Conservation (phyloP, 2,113 vertebrate species). For the Casuarius casuarius region DNA sequence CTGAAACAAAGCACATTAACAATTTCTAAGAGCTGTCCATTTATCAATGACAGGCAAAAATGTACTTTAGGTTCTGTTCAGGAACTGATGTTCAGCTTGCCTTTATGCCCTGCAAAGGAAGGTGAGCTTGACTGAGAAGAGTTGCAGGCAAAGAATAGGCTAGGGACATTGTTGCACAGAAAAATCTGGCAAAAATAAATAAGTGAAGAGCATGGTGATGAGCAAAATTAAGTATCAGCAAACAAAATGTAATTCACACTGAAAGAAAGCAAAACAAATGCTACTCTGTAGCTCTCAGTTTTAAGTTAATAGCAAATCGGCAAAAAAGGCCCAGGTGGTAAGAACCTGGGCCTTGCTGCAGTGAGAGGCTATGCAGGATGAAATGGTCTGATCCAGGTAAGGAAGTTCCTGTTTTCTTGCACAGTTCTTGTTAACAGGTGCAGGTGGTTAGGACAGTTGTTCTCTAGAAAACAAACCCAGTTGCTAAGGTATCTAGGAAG, state of each 20-base stretch:
- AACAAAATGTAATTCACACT: neutral
- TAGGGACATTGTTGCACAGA: neutral
- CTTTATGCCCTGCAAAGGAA: neutral
- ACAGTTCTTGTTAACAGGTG: neutral
- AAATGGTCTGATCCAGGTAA: neutral
- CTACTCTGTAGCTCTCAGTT: neutral
- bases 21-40: too few relatives aligned
- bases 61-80: fast-evolving
- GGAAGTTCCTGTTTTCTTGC: neutral
- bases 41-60: neutral
- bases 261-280: neutral
- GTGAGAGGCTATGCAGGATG: fast-evolving
- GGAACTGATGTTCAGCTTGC: neutral
- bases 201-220: neutral
- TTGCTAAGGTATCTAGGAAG: neutral
- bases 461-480: neutral
- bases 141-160: neutral
- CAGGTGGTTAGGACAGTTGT: neutral
- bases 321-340: neutral
- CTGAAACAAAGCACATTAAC: neutral
- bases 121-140: neutral
- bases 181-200: neutral
- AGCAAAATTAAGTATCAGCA: neutral
- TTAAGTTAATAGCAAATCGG: neutral
- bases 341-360: neutral